phyloP scores from a whole-genome alignment of 2,113 vertebrate species.

The Apaloderma vittatum region DNA sequence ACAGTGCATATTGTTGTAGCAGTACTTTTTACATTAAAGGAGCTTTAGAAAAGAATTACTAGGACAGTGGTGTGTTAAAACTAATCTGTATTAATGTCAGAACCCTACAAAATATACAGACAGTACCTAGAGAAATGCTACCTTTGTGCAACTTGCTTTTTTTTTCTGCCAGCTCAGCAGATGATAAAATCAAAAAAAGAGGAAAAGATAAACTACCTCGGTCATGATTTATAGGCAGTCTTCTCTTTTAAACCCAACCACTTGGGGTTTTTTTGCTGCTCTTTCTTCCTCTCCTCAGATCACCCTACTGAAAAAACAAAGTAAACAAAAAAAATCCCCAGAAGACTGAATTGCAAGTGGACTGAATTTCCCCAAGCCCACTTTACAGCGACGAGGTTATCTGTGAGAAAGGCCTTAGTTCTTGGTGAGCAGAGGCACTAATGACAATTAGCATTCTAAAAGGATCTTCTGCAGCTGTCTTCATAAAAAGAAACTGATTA shows the following conservation, averaged over 20 bases:
- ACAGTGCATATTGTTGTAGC: neutral
- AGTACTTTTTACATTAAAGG: neutral
- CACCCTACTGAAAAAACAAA: neutral
- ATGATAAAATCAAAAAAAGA: neutral
- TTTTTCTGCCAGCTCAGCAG: neutral
- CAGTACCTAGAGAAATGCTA: neutral
- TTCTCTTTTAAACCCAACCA: conserved; percentile 23
- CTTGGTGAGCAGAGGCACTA: conserved; percentile 64
- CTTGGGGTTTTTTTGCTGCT: neutral
- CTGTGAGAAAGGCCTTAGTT: conserved; percentile 16
- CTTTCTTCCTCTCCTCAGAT: conserved; percentile 11
- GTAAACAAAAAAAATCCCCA: neutral
- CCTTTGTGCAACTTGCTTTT: neutral
- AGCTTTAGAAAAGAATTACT: conserved; percentile 10
- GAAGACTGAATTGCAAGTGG: neutral
- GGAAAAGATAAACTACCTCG: neutral
- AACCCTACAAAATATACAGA: neutral
- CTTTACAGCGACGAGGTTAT: conserved; percentile 33
- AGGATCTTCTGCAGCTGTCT: conserved; percentile 82
- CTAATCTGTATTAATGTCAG: conserved; percentile 5
- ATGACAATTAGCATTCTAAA: conserved; percentile 83
- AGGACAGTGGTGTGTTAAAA: neutral
- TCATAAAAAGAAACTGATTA: conserved; percentile 86
- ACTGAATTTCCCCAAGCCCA: neutral
- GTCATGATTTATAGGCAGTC: conserved; percentile 18